These are phyloP conservation scores for Oegoconia quadripuncta DNA, from an alignment of 2,888 invertebrate genomes.

Conservation along the genomic window DNA sequence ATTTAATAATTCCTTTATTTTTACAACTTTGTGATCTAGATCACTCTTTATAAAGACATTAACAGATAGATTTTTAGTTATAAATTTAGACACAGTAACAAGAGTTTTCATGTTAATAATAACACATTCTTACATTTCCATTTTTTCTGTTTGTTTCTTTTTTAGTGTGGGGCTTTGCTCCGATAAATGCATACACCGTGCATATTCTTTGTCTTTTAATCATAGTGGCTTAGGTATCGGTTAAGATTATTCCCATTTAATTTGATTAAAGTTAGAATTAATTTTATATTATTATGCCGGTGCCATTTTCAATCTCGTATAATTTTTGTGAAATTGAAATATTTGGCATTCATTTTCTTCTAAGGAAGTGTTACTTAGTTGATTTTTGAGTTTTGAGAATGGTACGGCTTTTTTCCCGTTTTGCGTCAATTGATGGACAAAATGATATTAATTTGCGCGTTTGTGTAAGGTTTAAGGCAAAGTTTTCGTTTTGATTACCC, in stretches of 20 bases:
- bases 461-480: slow-evolving; percentile 14
- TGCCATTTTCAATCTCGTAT: slow-evolving; percentile 56
- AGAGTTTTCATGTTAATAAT: slow-evolving; percentile 30
- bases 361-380: slow-evolving; percentile 9
- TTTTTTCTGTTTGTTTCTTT: slow-evolving; percentile 37
- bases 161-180: slow-evolving; percentile 39
- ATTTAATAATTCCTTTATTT: slow-evolving; percentile 66
- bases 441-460: slow-evolving; percentile 50
- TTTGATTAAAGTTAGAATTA: slow-evolving; percentile 56
- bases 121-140: slow-evolving; percentile 66
- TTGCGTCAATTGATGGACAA: slow-evolving; percentile 40
- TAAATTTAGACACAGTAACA: slow-evolving; percentile 64
- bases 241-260: slow-evolving; percentile 68
- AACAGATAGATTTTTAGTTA: slow-evolving; percentile 65
- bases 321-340: slow-evolving; percentile 21
- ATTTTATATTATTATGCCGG: slow-evolving; percentile 41
- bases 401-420: slow-evolving; percentile 43
- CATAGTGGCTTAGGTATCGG: slow-evolving; percentile 57
- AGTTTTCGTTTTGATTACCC: slow-evolving; percentile 22
- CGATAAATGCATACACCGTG: slow-evolving; percentile 43
- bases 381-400: slow-evolving; percentile 40
- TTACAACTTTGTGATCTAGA: slow-evolving; percentile 67
- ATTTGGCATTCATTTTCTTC: background rate
- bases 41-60: slow-evolving; percentile 77
- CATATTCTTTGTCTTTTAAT: slow-evolving; percentile 50